Evolutionary conservation across 1,140 invertebrate genomes (phyloP).

Genomic region (Zaprionus capensis): DNA sequence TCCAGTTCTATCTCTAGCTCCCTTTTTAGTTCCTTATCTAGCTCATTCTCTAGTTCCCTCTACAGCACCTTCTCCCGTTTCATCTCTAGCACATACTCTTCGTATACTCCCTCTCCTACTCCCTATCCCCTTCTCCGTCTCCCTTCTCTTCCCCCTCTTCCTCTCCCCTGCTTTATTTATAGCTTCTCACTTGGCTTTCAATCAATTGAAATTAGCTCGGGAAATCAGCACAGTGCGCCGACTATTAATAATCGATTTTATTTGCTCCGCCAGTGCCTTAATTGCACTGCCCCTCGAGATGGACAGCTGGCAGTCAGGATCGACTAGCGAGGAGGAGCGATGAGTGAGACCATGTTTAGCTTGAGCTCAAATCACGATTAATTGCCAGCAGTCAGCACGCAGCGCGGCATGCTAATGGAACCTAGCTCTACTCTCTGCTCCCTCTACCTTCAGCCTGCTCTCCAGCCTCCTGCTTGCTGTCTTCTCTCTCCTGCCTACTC

Average conservation of each 20-base stretch:
- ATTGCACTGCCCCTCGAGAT: constrained; percentile 27
- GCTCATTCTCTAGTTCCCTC: too few relatives aligned
- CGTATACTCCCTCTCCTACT: not conserved
- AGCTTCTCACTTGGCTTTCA: constrained; percentile 58
- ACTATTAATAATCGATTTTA: constrained; percentile 79
- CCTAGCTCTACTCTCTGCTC: constrained; percentile 7
- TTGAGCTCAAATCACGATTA: constrained; percentile 47
- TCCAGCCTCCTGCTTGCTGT: not conserved
- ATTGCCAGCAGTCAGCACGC: constrained; percentile 70
- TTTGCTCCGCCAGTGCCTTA: constrained; percentile 41
- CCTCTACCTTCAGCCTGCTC: not conserved
- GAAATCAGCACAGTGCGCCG: constrained; percentile 48
- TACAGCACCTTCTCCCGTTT: too few relatives aligned
- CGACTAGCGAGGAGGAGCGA: not conserved
- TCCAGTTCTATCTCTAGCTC: too few relatives aligned
- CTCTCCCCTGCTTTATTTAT: constrained; percentile 41
- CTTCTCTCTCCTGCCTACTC: not conserved
- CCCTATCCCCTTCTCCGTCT: not conserved
- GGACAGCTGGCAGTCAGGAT: constrained; percentile 48
- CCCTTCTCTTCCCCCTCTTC: not conserved
- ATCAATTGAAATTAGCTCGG: constrained; percentile 69
- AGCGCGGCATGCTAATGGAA: constrained; percentile 70
- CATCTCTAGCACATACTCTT: not conserved
- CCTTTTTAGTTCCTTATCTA: too few relatives aligned
- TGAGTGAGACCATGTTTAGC: too few relatives aligned